Conservation (phyloP, 2,113 vertebrate genomes). For the Chaetodon auriga region DNA sequence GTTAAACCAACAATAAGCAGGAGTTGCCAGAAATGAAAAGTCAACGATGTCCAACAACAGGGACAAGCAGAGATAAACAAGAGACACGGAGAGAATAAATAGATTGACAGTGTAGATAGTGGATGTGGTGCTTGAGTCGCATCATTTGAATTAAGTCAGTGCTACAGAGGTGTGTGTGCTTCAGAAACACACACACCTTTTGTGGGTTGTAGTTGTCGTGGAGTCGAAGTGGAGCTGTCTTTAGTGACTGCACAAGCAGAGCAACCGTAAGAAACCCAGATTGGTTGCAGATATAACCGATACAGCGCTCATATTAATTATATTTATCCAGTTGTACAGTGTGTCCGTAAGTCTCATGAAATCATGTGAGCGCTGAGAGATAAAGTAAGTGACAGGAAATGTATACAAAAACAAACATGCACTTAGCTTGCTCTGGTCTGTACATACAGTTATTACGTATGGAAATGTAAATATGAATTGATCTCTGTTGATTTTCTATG, state of each 20-base stretch:
- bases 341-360: not conserved
- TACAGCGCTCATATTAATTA: not conserved
- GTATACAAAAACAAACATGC: not conserved
- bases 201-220: too few relatives aligned
- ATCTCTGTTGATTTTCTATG: too few relatives aligned
- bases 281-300: not conserved
- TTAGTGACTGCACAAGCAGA: not conserved
- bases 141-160: not conserved
- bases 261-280: not conserved
- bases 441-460: too few relatives aligned
- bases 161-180: not conserved
- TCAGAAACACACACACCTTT: too few relatives aligned
- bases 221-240: too few relatives aligned
- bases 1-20: conserved; percentile 28
- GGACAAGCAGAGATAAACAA: conserved; percentile 6
- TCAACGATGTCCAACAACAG: not conserved
- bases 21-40: conserved; percentile 17
- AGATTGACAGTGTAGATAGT: not conserved
- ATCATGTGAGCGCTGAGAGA: not conserved
- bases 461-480: too few relatives aligned
- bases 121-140: not conserved
- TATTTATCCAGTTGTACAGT: not conserved
- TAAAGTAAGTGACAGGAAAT: not conserved
- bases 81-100: not conserved
- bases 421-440: too few relatives aligned